Base-by-base conservation (phyloP, 37 sponge, comb jelly and placozoan genomes). In the Trichoplax adhaerens region DNA sequence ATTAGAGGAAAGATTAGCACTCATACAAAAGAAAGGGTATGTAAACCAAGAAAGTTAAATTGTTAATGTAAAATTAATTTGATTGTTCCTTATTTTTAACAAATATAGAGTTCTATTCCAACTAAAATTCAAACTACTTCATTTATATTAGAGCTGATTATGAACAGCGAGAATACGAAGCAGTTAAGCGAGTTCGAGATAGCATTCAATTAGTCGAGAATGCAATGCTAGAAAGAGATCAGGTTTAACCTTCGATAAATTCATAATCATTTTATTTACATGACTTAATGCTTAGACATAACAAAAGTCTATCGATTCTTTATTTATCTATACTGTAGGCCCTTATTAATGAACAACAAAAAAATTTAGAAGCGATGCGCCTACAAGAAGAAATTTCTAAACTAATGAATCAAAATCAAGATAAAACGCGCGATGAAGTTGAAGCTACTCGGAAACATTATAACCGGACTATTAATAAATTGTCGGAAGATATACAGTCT, bases 171-270 rank as follows among this genome's bases (percentile, higher is more conserved):
- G 94, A 88, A 69, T 50, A 54, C 3, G 86, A 83, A 53, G 86
- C 80, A 50, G 68, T 85, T 0, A n/a, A 3, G 50, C 90, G 88
- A 65, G 86, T 93, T 8, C 84, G 84, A 76, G 94, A 93, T 65
- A 87, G 88, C 64, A 83, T 88, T 65, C 73, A 93, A 62, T 71
- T 93, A 70, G 87, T 83, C 48, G 90, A 93, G 77, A 79, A 52
- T 65, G 83, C 90, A 52, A 53, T 93, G 29, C 2, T 88, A 69
- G 94, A 93, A 80, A 93, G 86, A 75, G 87, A 88, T 2, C 86
- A 88, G 80, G 87, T 85, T 48, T 29, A 29, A 29, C 29, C 29
- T 29, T 29, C 29, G 29, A 29, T 29, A 29, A 29, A 29, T 29
- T 29, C 29, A 29, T 29, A 29, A 29, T 29, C 29, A 29, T 29